Evolutionary conservation across 92 coral and sea anemone species (phyloP).

Genomic region (Porites lobata): DNA sequence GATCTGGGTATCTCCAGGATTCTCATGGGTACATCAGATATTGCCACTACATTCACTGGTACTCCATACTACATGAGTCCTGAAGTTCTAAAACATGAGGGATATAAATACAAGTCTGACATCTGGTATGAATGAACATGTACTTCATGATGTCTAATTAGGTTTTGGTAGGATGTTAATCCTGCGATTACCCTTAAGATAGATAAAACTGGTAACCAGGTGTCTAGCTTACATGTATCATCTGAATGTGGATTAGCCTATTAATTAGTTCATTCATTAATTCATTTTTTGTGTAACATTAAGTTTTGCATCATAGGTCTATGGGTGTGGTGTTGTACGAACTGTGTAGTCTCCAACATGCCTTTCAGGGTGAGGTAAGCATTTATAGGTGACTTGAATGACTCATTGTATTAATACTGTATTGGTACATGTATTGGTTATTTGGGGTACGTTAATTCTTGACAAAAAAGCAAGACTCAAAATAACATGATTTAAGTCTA

Average conservation of each 20-base stretch:
- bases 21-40: slow-evolving; percentile 98
- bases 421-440: too few relatives aligned
- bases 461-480: too few relatives aligned
- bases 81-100: slow-evolving; percentile 96
- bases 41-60: slow-evolving; percentile 98
- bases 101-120: slow-evolving; percentile 96
- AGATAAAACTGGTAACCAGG: too few relatives aligned
- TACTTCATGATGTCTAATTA: background rate
- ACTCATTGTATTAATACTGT: too few relatives aligned
- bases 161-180: too few relatives aligned
- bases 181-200: too few relatives aligned
- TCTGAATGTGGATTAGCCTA: too few relatives aligned
- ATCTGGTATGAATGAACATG: slow-evolving; percentile 76
- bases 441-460: too few relatives aligned
- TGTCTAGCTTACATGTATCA: too few relatives aligned
- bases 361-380: slow-evolving; percentile 95
- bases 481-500: too few relatives aligned
- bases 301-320: slow-evolving; percentile 71
- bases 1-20: slow-evolving; percentile 99
- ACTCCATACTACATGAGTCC: slow-evolving; percentile 99
- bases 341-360: slow-evolving; percentile 88
- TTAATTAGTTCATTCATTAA: too few relatives aligned
- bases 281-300: too few relatives aligned
- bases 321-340: slow-evolving; percentile 96
- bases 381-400: background rate